A percentile compares a stretch with the other conserved stretches of the same genome.
phyloP scores from a whole-genome alignment of 1,140 invertebrate genomes.

The Tetramorium alpestre region DNA sequence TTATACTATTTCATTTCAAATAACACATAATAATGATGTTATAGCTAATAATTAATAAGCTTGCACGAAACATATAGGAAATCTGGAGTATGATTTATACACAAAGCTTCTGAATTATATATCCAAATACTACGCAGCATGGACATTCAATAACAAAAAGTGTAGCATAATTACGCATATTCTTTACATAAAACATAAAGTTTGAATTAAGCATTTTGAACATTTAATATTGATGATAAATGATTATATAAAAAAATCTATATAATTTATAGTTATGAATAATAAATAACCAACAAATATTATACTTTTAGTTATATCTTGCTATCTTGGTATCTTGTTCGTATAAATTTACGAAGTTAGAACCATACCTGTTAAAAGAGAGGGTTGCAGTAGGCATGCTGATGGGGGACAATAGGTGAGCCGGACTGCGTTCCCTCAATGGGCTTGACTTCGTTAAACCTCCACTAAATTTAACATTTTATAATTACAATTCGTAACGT shows the following conservation, averaged over 20 bases:
- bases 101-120: constrained; percentile 52
- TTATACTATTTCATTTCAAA: not conserved
- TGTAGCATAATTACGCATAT: not conserved
- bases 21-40: not conserved
- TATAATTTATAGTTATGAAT: not conserved
- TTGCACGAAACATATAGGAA: constrained; percentile 11
- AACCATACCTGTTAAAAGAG: constrained; percentile 91
- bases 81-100: not conserved
- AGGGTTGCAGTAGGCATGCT: constrained; percentile 89
- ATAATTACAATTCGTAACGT: constrained; percentile 70
- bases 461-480: constrained; percentile 81
- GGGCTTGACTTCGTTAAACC: constrained; percentile 86
- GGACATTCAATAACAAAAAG: constrained; percentile 41
- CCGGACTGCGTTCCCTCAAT: constrained; percentile 85
- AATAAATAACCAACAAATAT: constrained; percentile 12
- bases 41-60: not conserved
- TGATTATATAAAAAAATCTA: constrained; percentile 10
- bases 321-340: not conserved
- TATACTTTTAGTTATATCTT: constrained; percentile 29
- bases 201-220: not conserved
- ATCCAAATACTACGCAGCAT: constrained; percentile 13
- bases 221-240: constrained; percentile 38
- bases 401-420: constrained; percentile 90
- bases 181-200: constrained; percentile 12
- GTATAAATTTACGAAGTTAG: constrained; percentile 62